Base-by-base conservation (phyloP, 2,113 vertebrate species). In the Tautogolabrus adspersus region DNA sequence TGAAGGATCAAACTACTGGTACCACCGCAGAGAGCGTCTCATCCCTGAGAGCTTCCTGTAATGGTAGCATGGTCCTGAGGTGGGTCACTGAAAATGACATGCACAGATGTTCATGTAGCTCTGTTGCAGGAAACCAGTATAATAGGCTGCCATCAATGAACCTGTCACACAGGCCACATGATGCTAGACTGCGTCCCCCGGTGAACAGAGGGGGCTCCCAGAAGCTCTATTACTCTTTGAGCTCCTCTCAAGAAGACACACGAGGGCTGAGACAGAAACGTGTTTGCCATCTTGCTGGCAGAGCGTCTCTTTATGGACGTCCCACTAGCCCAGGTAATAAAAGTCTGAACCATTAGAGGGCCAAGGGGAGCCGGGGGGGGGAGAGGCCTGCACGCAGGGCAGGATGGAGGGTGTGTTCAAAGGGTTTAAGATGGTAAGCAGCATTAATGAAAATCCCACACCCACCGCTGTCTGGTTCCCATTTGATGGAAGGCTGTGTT, bases 21-120 rank as follows among this genome's bases (percentile, higher is more conserved):
- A 52, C 26, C 16, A 1, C 40, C 56, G 55, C 47, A 74, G 42
- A 76, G 44, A 72, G 37, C 60, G 57, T 62, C 64, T 34, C 58
- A 83, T 84, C 57, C 61, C 79, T 47, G 15, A 11, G n/a, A 51
- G 64, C 21, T 85, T 70, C 79, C 75, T 81, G 67, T 66, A 79
- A 75, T 37, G 66, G 44, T 56, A 34, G 56, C 26, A 19, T 30
- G 46, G 81, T 71, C 72, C 70, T 57, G 83, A 88, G 82, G 61
- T 71, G 85, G 83, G 81, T 80, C 87, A 88, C 72, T 75, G 82
- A 73, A 87, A 91, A 90, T 65, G 54, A 77, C 79, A 84, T 72
- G 64, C 83, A 79, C 88, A 93, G 87, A 93, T 91, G 91, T 89
- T 87, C 73, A 66, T 40, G 56, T 77, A 61, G 58, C 59, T 79